Conservation (phyloP, 2,113 vertebrate species). For the Syngnathoides biaculeatus region DNA sequence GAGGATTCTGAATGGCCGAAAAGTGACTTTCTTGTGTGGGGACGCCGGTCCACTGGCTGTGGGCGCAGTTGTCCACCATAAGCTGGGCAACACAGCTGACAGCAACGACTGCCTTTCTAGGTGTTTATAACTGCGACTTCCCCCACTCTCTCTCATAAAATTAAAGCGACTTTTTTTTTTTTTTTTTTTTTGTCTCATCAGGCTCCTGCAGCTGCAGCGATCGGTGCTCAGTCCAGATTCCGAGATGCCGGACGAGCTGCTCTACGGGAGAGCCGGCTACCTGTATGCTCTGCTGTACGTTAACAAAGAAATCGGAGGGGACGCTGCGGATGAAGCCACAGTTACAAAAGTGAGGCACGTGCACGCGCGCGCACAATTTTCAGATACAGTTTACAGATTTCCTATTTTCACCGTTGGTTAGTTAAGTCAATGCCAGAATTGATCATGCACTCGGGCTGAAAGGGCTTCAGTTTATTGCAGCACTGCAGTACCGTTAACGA, state of each 20-base stretch:
- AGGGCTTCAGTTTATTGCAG: background rate
- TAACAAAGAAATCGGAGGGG: slow-evolving; percentile 82
- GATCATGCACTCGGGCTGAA: background rate
- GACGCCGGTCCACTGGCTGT: slow-evolving; percentile 92
- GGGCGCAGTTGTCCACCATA: slow-evolving; percentile 88
- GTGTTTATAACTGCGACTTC: slow-evolving; percentile 28
- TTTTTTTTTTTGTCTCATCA: too few species aligned
- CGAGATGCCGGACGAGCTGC: slow-evolving; percentile 87
- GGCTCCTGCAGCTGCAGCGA: slow-evolving; percentile 88
- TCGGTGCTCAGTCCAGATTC: slow-evolving; percentile 77
- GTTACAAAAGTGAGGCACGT: slow-evolving; percentile 78
- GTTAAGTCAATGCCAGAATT: background rate
- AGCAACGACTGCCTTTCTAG: slow-evolving; percentile 85
- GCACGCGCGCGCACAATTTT: background rate
- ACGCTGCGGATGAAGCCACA: slow-evolving; percentile 76
- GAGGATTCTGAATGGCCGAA: slow-evolving; percentile 86
- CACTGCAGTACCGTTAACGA: background rate
- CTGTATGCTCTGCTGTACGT: slow-evolving; percentile 89
- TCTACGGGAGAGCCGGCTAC: slow-evolving; percentile 90
- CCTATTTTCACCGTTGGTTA: too few species aligned
- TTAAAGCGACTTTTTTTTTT: background rate
- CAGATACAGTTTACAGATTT: background rate
- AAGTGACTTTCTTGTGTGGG: slow-evolving; percentile 92
- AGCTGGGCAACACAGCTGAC: slow-evolving; percentile 79
- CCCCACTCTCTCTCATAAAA: background rate